Evolutionary conservation across 2,888 invertebrate species (phyloP).

Genomic region (Poecilus cupreus): DNA sequence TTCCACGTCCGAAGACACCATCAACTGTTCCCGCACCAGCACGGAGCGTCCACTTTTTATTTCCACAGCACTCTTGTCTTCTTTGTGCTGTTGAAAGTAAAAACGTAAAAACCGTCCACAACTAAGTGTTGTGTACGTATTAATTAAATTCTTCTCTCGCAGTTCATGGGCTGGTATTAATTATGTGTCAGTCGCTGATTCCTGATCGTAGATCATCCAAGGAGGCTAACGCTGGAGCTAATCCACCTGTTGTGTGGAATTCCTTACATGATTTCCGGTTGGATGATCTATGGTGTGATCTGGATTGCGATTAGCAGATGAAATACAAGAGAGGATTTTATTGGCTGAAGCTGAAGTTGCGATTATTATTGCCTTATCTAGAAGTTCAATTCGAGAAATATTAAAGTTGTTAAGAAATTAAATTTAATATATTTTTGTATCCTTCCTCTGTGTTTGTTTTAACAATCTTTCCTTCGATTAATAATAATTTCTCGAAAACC

Average conservation of each 20-base stretch:
- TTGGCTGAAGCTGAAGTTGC: too few relatives aligned
- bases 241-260: conserved; percentile 24
- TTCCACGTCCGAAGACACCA: neutral
- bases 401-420: too few relatives aligned
- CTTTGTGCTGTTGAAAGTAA: conserved; percentile 14
- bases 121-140: conserved; percentile 25
- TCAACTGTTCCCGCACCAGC: neutral
- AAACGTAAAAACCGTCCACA: conserved; percentile 5
- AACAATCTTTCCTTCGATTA: too few relatives aligned
- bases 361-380: too few relatives aligned
- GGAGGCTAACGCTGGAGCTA: neutral
- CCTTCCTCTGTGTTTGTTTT: too few relatives aligned
- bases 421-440: too few relatives aligned
- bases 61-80: neutral
- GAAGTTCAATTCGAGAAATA: too few relatives aligned
- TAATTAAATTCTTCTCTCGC: conserved; percentile 18
- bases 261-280: neutral
- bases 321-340: too few relatives aligned
- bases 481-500: too few relatives aligned
- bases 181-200: conserved; percentile 2
- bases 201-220: neutral
- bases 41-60: conserved; percentile 1
- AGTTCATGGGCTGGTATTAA: neutral
- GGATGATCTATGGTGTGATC: conserved; percentile 3
- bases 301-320: too few relatives aligned